Percentiles rank a stretch among this genome's conserved stretches.
Evolutionary conservation across 2,888 invertebrate species (phyloP).

Genomic region (Drosophila anomalata): DNA sequence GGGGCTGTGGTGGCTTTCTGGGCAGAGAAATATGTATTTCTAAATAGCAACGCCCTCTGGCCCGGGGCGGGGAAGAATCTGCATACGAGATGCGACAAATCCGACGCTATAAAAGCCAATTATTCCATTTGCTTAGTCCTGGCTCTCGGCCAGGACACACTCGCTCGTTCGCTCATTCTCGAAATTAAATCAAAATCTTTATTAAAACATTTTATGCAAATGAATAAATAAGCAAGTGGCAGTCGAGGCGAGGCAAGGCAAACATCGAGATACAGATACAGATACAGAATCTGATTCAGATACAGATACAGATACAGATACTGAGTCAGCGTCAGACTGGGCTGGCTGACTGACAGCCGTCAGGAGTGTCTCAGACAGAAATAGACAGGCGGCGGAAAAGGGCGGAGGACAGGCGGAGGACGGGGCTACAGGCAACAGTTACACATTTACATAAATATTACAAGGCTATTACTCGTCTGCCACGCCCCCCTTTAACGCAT

Average conservation of each 20-base stretch:
- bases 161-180: not conserved
- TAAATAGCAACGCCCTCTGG: not conserved
- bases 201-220: slow-evolving; percentile 73
- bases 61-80: slow-evolving; percentile 5
- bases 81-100: slow-evolving; percentile 29
- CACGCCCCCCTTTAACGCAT: slow-evolving; percentile 13
- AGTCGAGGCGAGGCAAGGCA: slow-evolving; percentile 12
- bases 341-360: slow-evolving; percentile 53
- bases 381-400: not conserved
- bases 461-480: slow-evolving; percentile 61
- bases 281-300: not conserved
- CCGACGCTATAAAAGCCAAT: slow-evolving; percentile 35
- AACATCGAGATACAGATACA: not conserved
- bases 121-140: slow-evolving; percentile 39
- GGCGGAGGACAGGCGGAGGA: not conserved
- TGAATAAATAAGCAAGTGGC: slow-evolving; percentile 68
- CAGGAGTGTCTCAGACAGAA: slow-evolving; percentile 8
- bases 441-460: slow-evolving; percentile 74
- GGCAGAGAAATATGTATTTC: not conserved
- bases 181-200: slow-evolving; percentile 71
- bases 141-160: slow-evolving; percentile 12
- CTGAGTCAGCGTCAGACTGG: not conserved
- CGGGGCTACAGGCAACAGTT: slow-evolving; percentile 50
- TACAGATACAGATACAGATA: not conserved
- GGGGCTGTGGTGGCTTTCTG: too few relatives aligned